phyloP scores from a whole-genome alignment of 2,797 vertebrate genomes.

The Gymnocypris eckloni region DNA sequence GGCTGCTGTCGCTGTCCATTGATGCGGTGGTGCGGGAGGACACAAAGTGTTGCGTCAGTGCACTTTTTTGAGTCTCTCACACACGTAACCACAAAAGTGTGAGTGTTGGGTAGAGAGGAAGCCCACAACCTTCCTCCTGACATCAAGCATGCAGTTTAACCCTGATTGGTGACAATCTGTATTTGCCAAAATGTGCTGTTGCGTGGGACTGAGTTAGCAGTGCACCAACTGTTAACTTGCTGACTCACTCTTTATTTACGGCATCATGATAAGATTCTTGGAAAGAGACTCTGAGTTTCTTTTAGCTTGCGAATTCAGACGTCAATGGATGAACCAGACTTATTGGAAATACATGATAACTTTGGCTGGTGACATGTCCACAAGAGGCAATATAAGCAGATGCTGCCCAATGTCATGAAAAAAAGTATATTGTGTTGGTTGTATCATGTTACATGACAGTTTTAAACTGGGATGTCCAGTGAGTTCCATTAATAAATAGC shows the following conservation, averaged over 20 bases:
- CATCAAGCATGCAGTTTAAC: slow-evolving; percentile 38
- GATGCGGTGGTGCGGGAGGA: not conserved
- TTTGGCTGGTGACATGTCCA: not conserved
- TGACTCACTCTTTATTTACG: slow-evolving; percentile 55
- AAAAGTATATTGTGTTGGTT: not conserved
- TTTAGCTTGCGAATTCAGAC: not conserved
- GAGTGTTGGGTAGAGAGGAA: not conserved
- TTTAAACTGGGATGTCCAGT: not conserved
- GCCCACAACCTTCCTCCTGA: not conserved
- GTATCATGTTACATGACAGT: not conserved
- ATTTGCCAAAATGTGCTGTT: slow-evolving; percentile 19
- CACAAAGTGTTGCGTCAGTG: slow-evolving; percentile 25
- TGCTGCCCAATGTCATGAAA: not conserved
- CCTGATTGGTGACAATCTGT: slow-evolving; percentile 45
- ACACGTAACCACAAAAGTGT: not conserved
- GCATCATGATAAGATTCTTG: slow-evolving; percentile 13
- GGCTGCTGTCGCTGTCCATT: slow-evolving; percentile 41
- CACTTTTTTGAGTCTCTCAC: not conserved
- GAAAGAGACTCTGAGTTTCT: not conserved
- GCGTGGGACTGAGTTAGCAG: slow-evolving; percentile 19
- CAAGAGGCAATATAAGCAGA: not conserved
- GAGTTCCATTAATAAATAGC: no score
- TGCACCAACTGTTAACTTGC: slow-evolving; percentile 20
- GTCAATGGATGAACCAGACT: not conserved
- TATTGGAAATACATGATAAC: not conserved